These are phyloP conservation scores for Aptenodytes patagonicus DNA, from an alignment of 2,113 vertebrate genomes.

Conservation along the genomic window DNA sequence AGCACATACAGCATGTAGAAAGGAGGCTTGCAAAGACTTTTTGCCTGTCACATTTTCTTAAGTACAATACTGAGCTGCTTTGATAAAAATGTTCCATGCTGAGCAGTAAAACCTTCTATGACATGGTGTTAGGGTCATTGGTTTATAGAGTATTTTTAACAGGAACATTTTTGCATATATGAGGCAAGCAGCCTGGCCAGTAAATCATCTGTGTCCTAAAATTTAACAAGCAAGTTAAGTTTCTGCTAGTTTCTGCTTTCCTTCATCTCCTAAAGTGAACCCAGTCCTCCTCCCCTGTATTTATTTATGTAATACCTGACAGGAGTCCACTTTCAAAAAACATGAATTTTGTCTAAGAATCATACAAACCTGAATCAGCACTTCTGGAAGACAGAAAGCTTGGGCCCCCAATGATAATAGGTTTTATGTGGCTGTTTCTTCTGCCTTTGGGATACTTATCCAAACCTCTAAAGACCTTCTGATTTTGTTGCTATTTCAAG, in stretches of 20 bases:
- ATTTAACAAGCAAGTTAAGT: not conserved
- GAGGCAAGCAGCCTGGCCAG: not conserved
- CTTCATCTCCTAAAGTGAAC: not conserved
- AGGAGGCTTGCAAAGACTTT: not conserved
- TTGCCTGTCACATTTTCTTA: not conserved
- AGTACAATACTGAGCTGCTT: not conserved
- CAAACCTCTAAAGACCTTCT: not conserved
- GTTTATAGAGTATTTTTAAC: not conserved
- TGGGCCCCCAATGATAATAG: fast-evolving
- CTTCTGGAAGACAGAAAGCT: not conserved
- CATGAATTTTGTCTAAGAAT: not conserved
- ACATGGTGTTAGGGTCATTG: not conserved
- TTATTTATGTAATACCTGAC: not conserved
- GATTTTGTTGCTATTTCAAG: not conserved
- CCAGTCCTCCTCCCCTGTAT: not conserved
- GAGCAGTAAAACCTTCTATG: not conserved
- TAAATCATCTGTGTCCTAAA: not conserved
- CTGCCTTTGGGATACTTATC: not conserved
- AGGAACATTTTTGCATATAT: not conserved
- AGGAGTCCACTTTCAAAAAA: not conserved
- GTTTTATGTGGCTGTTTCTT: not conserved
- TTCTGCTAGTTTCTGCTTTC: not conserved
- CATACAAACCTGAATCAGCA: not conserved
- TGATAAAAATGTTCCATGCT: not conserved
- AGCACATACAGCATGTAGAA: not conserved